Evolutionary conservation across 2,888 invertebrate genomes (phyloP).

Genomic region (Octodonta nipae): DNA sequence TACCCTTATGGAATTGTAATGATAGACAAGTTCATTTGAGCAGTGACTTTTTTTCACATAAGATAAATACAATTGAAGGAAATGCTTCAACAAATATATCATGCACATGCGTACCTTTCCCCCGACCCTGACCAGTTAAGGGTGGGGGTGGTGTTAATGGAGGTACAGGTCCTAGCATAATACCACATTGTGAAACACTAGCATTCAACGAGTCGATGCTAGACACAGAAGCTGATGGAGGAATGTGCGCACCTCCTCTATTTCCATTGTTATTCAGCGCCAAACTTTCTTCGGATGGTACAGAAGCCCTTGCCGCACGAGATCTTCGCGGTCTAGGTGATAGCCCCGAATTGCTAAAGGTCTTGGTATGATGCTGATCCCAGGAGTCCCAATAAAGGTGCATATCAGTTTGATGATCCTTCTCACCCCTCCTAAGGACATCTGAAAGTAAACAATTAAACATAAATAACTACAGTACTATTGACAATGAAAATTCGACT

Average conservation of each 20-base stretch:
- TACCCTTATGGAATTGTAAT: too few relatives aligned
- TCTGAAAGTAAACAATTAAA: slow-evolving; percentile 36
- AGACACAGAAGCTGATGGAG: slow-evolving; percentile 41
- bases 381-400: slow-evolving; percentile 90
- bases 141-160: slow-evolving; percentile 30
- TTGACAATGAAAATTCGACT: too few relatives aligned
- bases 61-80: too few relatives aligned
- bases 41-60: too few relatives aligned
- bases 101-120: slow-evolving; percentile 31
- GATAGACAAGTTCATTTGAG: too few relatives aligned
- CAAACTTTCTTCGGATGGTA: slow-evolving; percentile 46
- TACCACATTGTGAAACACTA: slow-evolving; percentile 22
- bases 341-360: slow-evolving; percentile 33
- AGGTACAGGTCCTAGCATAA: slow-evolving; percentile 17
- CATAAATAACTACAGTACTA: too few relatives aligned
- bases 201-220: slow-evolving; percentile 38
- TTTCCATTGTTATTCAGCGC: slow-evolving; percentile 34
- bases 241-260: slow-evolving; percentile 29
- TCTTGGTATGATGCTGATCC: slow-evolving; percentile 53
- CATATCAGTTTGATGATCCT: slow-evolving; percentile 46
- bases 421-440: slow-evolving; percentile 43
- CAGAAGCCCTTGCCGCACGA: slow-evolving; percentile 41
- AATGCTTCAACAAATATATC: too few relatives aligned
- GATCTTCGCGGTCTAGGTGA: slow-evolving; percentile 39
- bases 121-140: slow-evolving; percentile 24